Evolutionary conservation across 2,113 vertebrate genomes (phyloP), one percentile per base, ranked within the genome.

Genomic region (Prochilodus magdalenae): DNA sequence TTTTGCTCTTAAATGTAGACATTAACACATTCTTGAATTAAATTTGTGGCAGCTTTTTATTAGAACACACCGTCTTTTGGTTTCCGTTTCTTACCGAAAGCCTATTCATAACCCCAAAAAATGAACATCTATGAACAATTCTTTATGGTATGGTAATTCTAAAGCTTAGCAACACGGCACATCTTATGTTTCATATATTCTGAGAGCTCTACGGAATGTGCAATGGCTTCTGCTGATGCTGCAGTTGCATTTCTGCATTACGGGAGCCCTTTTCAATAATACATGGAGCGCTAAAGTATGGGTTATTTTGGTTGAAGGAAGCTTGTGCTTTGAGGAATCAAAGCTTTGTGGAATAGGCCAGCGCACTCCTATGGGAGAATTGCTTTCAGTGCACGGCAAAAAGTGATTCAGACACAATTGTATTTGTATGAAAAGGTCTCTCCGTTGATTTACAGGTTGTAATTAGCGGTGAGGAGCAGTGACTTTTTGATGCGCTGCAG

Each of bases 241-340:
- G 79, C 67, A 85, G 15, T 83, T 59, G 55, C 70, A 81, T 83
- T 79, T 84, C 74, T 75, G 69, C 69, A 80, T 70, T 67, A 55
- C 83, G 49, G 53, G 24, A 76, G 78, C 69, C 80, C 69, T 77
- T 47, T 70, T 79, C 55, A 83, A 89, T 86, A 79, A 81, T 77
- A 79, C 55, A 71, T 84, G 76, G 36, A 20, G 36, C 69, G 71
- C 13, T 86, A 44, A 84, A 83, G 73, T 79, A 76, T 76, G 62
- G 63, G 67, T 57, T 80, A 27, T 88, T 78, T 80, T 85, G 44
- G 77, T 80, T 76, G 40, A 85, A 83, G 79, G 51, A 84, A 72
- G 60, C 79, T 30, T 55, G 44, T 62, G 26, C 79, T 62, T 74
- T 75, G 30, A 70, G 67, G 24, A 75, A 70, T 44, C 36, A 33